Evolutionary conservation across 2,113 vertebrate species (phyloP), one percentile per base, ranked within the genome.

Genomic region (Melozone crissalis): DNA sequence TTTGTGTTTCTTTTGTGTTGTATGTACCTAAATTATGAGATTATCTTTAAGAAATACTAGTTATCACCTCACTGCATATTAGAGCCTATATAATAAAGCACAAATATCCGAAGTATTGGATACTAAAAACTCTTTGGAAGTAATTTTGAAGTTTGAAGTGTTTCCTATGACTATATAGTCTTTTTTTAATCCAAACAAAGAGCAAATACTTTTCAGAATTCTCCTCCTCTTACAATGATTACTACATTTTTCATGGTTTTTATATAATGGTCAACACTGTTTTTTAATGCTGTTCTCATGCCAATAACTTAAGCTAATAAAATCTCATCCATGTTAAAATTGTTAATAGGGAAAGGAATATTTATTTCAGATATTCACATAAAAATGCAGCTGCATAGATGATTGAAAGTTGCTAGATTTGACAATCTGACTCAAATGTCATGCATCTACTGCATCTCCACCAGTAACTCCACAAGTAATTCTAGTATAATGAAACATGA

Each of bases 251-350:
- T 76, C 1, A 0, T 3, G 1, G 4, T 27, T 82, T 84, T 79
- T 85, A 19, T 57, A 23, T 65, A 37, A 61, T 16, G 3, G 7
- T 7, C 16, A 79, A 57, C 17, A 65, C 0, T 22, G 0, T 0
- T 44, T 77, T 69, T 91, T 54, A 66, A 52, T 2, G 3, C 2
- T 59, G 3, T 4, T 68, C 72, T 58, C 15, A 51, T 87, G 4
- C 7, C 7, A 46, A 15, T 44, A 54, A 37, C 10, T 58, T 58
- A 54, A 33, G 9, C 11, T 51, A 91, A 72, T 33, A 84, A 89
- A 86, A 86, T 15, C 2, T 57, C 23, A 76, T 11, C 4, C 1
- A 2, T 47, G 5, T 1, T 51, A 44, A 84, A 93, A 80, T 30
- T 47, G 0, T n/a, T 73, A 80, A 46, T 5, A 71, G 31, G 59